Base-by-base conservation (phyloP, 2,797 vertebrate species). In the Rhynchonycteris naso region DNA sequence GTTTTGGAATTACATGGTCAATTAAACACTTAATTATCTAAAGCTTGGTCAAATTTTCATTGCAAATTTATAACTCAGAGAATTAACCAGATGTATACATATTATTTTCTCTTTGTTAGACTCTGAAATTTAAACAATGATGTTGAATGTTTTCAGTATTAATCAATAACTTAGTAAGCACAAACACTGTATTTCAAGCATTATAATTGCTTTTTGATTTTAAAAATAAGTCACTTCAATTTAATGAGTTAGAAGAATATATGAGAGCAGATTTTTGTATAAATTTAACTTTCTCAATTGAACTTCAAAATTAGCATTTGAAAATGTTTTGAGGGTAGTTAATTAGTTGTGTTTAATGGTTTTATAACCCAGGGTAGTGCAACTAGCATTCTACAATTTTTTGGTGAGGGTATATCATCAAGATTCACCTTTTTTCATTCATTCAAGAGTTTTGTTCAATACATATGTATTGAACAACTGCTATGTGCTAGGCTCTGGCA, bases 101-200 rank as follows among this genome's bases (percentile, higher is more conserved):
- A 15, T 97, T 78, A 4, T 97, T 98, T 95, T 61, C 30, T 93
- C 47, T 97, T 97, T 95, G 38, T 35, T 96, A 96, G 86, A 95
- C 87, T 96, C 93, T 96, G 90, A 95, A 95, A 81, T 96, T 97
- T 89, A 78, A 95, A 93, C 74, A 94, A 52, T 79, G 72, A 10
- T 80, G 35, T 84, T 71, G 52, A 97, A 96, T 97, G 91, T 95
- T 97, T 97, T 97, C 92, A 96, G 95, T 95, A 97, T 97, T 98
- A 96, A 98, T 98, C 84, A 84, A 97, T 98, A 98, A 96, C 69
- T 91, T 35, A 74, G 94, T 95, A 97, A 98, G 97, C 96, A 96
- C 92, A 96, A 95, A 65, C 95, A 97, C 87, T 96, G 93, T 96
- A 96, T 96, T 97, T 97, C 88, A 97, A 98, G 93, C 87, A 96